Percentiles rank a stretch among this genome's conserved stretches.
phyloP scores from a whole-genome alignment of 1,140 invertebrate species.

The Leptinotarsa lineolata region DNA sequence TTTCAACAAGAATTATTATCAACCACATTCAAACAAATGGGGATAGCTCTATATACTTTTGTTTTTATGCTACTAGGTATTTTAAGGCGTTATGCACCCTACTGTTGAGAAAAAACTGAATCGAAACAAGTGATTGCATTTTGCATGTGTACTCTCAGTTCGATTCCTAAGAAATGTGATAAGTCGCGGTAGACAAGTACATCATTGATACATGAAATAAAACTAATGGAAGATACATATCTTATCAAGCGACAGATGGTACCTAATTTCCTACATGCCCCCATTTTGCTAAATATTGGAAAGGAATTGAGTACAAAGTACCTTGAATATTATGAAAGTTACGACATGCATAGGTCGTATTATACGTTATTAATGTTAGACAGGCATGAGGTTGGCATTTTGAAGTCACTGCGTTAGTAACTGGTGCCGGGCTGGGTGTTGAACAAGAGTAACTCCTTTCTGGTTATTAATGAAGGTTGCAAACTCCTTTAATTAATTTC shows the following conservation, averaged over 20 bases:
- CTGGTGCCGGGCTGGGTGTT: conserved; percentile 39
- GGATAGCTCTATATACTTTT: too few species aligned
- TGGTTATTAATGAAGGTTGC: conserved; percentile 56
- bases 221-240: background rate
- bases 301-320: conserved; percentile 12
- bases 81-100: too few species aligned
- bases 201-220: background rate
- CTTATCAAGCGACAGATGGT: background rate
- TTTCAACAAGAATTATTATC: too few species aligned
- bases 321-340: conserved; percentile 14
- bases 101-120: background rate
- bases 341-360: conserved; percentile 23
- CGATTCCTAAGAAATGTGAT: too few species aligned
- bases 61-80: too few species aligned
- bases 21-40: too few species aligned
- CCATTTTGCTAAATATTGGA: background rate
- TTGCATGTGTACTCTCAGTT: background rate
- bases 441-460: conserved; percentile 50
- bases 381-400: conserved; percentile 22
- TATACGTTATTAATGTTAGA: conserved; percentile 28
- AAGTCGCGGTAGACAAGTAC: too few species aligned
- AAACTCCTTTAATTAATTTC: conserved; percentile 58
- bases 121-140: background rate
- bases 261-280: background rate
- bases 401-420: conserved; percentile 25